These are phyloP conservation scores for Venustoraphidia nigricollis DNA, from an alignment of 2,888 invertebrate species.

Conservation along the genomic window DNA sequence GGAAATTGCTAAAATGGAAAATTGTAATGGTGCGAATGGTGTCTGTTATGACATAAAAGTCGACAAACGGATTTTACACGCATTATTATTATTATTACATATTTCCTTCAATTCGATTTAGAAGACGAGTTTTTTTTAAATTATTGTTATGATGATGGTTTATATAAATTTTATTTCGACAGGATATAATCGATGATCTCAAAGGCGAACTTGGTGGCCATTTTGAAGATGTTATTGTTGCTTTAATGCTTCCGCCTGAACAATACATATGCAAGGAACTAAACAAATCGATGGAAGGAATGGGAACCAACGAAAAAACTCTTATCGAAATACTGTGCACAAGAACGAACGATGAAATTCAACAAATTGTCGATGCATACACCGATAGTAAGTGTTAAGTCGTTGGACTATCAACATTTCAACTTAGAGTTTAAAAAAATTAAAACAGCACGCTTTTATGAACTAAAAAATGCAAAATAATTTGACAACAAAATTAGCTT, in stretches of 20 bases:
- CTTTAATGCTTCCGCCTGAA: constrained; percentile 47
- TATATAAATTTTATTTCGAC: neutral
- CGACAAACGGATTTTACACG: too few relatives aligned
- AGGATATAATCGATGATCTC: constrained; percentile 52
- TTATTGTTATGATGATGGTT: too few relatives aligned
- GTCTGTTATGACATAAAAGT: too few relatives aligned
- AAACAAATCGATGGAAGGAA: constrained; percentile 54
- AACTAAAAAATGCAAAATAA: too few relatives aligned
- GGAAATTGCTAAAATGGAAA: too few relatives aligned
- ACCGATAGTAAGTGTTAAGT: constrained; percentile 34
- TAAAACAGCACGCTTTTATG: too few relatives aligned
- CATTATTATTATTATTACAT: too few relatives aligned
- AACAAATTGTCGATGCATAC: constrained; percentile 43
- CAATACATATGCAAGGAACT: constrained; percentile 60
- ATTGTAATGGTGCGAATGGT: too few relatives aligned
- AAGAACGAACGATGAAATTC: constrained; percentile 48
- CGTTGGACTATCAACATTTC: neutral
- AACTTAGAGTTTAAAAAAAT: too few relatives aligned
- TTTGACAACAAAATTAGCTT: too few relatives aligned
- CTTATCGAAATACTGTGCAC: constrained; percentile 64
- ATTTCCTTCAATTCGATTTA: too few relatives aligned
- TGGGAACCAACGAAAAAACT: constrained; percentile 58
- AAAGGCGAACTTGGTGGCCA: constrained; percentile 60
- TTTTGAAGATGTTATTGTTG: constrained; percentile 59
- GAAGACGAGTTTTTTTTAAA: too few relatives aligned